Conservation (phyloP, 2,888 invertebrate species). For the Rhaphigaster nebulosa region DNA sequence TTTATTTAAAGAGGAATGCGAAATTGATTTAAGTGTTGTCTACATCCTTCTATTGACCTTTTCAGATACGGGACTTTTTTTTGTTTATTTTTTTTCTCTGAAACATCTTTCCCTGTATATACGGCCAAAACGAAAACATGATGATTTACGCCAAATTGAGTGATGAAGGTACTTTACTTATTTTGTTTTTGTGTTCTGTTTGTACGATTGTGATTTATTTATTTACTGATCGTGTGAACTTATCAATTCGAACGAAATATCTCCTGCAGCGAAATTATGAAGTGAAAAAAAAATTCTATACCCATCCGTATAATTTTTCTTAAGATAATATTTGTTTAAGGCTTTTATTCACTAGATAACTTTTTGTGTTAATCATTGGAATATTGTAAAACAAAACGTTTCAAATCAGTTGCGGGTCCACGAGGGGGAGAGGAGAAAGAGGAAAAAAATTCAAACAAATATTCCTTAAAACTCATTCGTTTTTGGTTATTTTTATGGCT, state of each 20-base stretch:
- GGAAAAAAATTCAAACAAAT: no score
- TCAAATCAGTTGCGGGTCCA: no score
- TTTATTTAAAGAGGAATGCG: slow-evolving; percentile 31
- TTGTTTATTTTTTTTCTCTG: neutral
- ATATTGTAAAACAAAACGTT: no score
- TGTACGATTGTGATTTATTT: neutral
- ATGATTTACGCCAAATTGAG: neutral
- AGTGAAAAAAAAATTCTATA: neutral
- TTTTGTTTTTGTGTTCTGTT: neutral
- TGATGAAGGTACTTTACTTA: neutral
- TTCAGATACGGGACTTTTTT: neutral
- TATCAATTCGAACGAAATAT: neutral
- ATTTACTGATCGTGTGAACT: neutral
- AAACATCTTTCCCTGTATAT: neutral
- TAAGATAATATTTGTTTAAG: neutral
- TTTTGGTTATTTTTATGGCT: no score
- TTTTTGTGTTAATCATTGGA: no score
- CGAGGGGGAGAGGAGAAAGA: no score
- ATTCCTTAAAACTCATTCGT: no score
- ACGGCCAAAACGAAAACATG: neutral
- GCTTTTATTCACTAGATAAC: no score
- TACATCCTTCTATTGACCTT: slow-evolving; percentile 38
- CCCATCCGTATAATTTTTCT: neutral
- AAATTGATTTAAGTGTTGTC: slow-evolving; percentile 45
- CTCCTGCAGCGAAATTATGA: neutral